Conservation (phyloP, 2,888 invertebrate genomes). For the Lithophane semibrunnea region DNA sequence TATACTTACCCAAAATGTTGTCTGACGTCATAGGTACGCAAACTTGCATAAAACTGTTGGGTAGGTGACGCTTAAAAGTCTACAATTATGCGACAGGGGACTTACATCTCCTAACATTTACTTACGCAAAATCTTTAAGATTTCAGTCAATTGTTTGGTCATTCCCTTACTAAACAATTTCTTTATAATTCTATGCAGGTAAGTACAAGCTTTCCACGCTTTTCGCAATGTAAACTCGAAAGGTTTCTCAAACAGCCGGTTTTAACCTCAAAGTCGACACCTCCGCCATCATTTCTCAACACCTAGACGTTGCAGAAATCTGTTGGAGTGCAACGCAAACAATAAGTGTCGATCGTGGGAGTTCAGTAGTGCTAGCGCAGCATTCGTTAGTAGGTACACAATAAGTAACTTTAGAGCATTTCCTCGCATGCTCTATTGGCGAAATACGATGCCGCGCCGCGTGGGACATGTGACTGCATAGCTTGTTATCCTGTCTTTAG, state of each 20-base stretch:
- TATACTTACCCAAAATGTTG: conserved; percentile 69
- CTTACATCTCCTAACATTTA: not conserved
- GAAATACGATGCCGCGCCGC: conserved; percentile 78
- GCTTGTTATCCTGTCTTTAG: conserved; percentile 41
- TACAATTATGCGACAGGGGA: not conserved
- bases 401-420: conserved; percentile 82
- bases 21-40: conserved; percentile 58
- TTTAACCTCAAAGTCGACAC: conserved; percentile 82
- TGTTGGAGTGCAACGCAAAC: conserved; percentile 87
- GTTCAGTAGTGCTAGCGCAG: conserved; percentile 77
- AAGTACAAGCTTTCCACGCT: conserved; percentile 83
- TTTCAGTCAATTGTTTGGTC: conserved; percentile 63
- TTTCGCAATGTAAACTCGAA: conserved; percentile 86
- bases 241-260: conserved; percentile 87
- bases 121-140: conserved; percentile 27
- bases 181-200: conserved; percentile 73
- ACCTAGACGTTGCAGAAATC: conserved; percentile 87
- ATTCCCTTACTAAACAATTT: conserved; percentile 65
- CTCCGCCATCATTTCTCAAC: conserved; percentile 83
- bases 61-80: not conserved
- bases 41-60: conserved; percentile 48
- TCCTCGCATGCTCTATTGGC: conserved; percentile 82
- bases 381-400: conserved; percentile 77
- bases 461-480: conserved; percentile 71
- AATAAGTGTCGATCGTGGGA: conserved; percentile 87